These are phyloP conservation scores for Eulemur macaco DNA, from an alignment of 2,113 vertebrate species.

Conservation along the genomic window DNA sequence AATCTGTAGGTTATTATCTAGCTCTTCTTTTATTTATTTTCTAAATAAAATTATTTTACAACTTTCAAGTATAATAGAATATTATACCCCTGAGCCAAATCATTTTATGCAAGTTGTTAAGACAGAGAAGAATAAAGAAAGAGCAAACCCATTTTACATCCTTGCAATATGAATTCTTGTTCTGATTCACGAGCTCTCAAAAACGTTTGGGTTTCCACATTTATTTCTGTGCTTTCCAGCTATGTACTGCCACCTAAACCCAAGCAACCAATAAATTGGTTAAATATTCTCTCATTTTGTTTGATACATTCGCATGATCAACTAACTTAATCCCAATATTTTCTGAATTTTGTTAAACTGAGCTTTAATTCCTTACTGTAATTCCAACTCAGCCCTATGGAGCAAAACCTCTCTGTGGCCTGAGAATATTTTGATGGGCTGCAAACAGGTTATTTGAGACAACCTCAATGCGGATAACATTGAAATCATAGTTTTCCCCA, in stretches of 20 bases:
- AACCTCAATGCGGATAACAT: not conserved
- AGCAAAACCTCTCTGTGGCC: not conserved
- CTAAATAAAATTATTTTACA: not conserved
- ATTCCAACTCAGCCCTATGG: not conserved
- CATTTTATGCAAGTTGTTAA: not conserved
- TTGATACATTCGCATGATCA: slow-evolving; percentile 1
- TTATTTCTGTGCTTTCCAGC: not conserved
- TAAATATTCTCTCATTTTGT: slow-evolving; percentile 33
- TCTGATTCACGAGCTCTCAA: not conserved
- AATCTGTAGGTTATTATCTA: not conserved
- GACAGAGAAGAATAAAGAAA: not conserved
- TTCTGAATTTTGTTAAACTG: not conserved
- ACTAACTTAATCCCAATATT: slow-evolving; percentile 18
- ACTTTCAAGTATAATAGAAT: not conserved
- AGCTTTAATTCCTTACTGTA: not conserved
- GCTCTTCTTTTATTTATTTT: not conserved
- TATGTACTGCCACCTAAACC: not conserved
- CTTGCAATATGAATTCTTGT: not conserved
- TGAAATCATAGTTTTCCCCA: not conserved
- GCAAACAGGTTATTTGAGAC: not conserved
- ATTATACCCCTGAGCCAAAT: not conserved
- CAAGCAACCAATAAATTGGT: slow-evolving; percentile 41
- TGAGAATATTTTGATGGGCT: not conserved
- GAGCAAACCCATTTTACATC: not conserved
- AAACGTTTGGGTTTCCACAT: not conserved